phyloP scores from a whole-genome alignment of 1,140 invertebrate genomes.

The Drosophila albomicans region DNA sequence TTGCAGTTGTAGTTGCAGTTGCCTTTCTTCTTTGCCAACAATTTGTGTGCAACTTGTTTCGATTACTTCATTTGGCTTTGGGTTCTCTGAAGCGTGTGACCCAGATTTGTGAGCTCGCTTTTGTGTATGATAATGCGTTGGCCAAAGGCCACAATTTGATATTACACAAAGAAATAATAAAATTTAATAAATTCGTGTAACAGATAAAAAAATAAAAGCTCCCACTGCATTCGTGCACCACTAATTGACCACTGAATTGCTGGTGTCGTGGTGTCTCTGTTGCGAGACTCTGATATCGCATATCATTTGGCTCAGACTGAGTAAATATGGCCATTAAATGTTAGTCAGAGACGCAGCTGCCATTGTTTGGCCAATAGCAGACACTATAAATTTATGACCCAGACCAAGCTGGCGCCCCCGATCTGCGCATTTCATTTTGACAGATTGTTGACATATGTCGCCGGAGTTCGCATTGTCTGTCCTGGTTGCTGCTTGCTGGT shows the following conservation, averaged over 20 bases:
- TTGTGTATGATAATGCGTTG: constrained; percentile 58
- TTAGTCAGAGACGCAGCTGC: constrained; percentile 12
- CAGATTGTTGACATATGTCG: constrained; percentile 76
- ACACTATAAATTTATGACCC: constrained; percentile 57
- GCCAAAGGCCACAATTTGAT: constrained; percentile 55
- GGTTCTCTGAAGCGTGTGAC: constrained; percentile 57
- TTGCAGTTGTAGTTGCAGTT: constrained; percentile 43
- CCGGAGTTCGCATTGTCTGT: constrained; percentile 42
- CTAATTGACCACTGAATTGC: constrained; percentile 58
- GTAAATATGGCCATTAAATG: constrained; percentile 45
- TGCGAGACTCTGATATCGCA: constrained; percentile 56
- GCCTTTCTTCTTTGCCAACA: constrained; percentile 28
- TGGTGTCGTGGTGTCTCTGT: not conserved
- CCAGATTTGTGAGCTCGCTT: constrained; percentile 53
- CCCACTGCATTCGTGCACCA: constrained; percentile 60
- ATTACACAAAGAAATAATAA: constrained; percentile 43
- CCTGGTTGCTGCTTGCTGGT: no score
- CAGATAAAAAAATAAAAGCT: constrained; percentile 26
- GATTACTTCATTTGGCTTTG: constrained; percentile 61
- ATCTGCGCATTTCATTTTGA: constrained; percentile 58
- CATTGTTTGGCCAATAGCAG: constrained; percentile 50
- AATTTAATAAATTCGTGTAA: constrained; percentile 21
- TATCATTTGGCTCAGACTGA: constrained; percentile 45
- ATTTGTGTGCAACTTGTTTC: constrained; percentile 50
- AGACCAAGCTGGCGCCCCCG: constrained; percentile 23